Evolutionary conservation across 1,140 invertebrate genomes (phyloP), one percentile per base, ranked within the genome.

Genomic region (Temnothorax longispinosus): DNA sequence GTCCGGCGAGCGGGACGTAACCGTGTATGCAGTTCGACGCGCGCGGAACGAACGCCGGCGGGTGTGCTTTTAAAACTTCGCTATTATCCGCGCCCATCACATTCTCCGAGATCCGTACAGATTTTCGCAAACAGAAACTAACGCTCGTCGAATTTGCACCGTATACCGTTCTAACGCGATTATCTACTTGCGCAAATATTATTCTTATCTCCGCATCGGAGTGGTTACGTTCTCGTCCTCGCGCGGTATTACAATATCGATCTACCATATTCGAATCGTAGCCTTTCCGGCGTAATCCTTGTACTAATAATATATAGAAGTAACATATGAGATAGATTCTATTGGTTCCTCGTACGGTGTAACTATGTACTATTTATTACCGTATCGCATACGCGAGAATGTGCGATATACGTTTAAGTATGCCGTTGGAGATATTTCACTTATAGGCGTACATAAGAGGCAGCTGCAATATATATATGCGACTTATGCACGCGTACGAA

Each of bases 181-280:
- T 84, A 84, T 84, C 52, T 21, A 32, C 69, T n/a, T 84, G 72
- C 69, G 69, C 80, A 84, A 84, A 84, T 84, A 84, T 84, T 84
- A 84, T 84, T 74, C 80, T 75, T 74, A 50, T 74, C 44, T 56
- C 52, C 41, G 69, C 32, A 38, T 60, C 80, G 67, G 67, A 35
- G 4, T 44, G 52, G 35, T 47, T 41, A 81, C 54, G 11, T 50
- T 32, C 38, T 27, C 56, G 27, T 82, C 38, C 56, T 44, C 27
- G 67, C 44, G 80, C 32, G 38, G n/a, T 35, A 38, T 78, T 54
- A 80, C 47, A 35, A 50, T 64, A 82, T 84, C 69, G 69, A 84
- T 84, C 74, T 50, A 50, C 3, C 80, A n/a, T 44, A 32, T 56
- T 58, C 64, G 69, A 71, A 54, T 69, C 41, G 69, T 21, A 18